phyloP scores from a whole-genome alignment of 2,888 invertebrate genomes.

The Epirrhoe alternata region DNA sequence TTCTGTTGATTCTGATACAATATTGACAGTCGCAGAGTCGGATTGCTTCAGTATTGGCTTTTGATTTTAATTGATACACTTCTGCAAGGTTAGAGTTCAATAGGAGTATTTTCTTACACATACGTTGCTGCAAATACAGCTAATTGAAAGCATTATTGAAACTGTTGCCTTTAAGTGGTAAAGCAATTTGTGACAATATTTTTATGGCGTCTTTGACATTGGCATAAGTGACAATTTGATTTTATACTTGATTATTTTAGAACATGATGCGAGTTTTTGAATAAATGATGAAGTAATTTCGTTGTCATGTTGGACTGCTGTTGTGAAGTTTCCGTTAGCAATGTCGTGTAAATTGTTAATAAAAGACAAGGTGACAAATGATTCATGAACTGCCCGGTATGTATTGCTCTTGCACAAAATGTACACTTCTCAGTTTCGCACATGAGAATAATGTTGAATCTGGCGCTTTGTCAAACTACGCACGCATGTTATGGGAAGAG shows the following conservation, averaged over 20 bases:
- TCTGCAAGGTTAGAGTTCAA: constrained; percentile 30
- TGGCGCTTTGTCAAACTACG: constrained; percentile 19
- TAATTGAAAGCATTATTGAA: constrained; percentile 63
- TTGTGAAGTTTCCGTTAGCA: neutral
- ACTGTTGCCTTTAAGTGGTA: constrained; percentile 54
- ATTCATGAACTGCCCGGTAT: constrained; percentile 12
- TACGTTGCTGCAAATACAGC: constrained; percentile 39
- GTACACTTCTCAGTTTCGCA: neutral
- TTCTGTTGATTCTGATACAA: constrained; percentile 16
- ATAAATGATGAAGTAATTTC: neutral
- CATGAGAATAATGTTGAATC: constrained; percentile 6
- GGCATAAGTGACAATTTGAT: constrained; percentile 49
- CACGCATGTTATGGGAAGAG: constrained; percentile 20
- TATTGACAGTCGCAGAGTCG: constrained; percentile 19
- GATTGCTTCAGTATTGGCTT: constrained; percentile 20
- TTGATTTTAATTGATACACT: constrained; percentile 17
- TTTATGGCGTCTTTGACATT: constrained; percentile 49
- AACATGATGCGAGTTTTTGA: neutral
- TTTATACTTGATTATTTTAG: constrained; percentile 25
- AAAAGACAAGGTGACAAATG: neutral
- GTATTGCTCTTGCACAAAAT: neutral
- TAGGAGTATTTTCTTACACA: constrained; percentile 39
- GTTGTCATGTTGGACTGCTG: neutral
- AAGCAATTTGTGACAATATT: constrained; percentile 57
- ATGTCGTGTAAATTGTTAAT: neutral